Conservation (phyloP, 2,113 vertebrate genomes). For the Gobiocypris rarus region DNA sequence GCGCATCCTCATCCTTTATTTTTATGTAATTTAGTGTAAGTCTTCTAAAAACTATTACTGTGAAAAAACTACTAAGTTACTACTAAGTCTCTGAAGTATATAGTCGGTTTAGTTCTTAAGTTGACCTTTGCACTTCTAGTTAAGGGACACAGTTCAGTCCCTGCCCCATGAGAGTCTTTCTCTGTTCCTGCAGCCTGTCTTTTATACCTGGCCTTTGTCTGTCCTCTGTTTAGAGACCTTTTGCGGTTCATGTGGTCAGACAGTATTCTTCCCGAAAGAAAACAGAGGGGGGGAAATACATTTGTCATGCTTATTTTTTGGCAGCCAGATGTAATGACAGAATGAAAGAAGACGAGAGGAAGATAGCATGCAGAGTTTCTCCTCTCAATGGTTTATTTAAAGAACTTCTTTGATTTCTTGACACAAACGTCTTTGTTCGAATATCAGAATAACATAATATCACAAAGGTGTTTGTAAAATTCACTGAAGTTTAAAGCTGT, state of each 20-base stretch:
- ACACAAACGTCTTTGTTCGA: neutral
- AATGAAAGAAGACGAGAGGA: constrained; percentile 13
- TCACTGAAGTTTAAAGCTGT: neutral
- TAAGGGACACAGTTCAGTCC: neutral
- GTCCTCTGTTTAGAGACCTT: neutral
- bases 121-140: neutral
- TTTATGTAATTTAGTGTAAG: neutral
- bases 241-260: constrained; percentile 29
- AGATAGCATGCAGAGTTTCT: neutral
- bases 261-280: constrained; percentile 30
- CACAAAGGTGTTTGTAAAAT: neutral
- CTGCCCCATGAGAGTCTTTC: neutral
- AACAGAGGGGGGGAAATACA: constrained; percentile 35
- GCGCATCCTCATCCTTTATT: neutral
- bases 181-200: neutral
- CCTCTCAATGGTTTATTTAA: neutral
- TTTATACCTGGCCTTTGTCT: constrained; percentile 22
- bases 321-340: constrained; percentile 7
- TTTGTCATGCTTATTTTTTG: constrained; percentile 17
- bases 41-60: neutral
- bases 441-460: neutral
- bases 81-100: neutral
- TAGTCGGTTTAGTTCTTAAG: neutral
- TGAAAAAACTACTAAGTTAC: no score
- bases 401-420: constrained; percentile 10